Conservation (phyloP, 2,797 vertebrate species). For the Thripadectes ignobilis region DNA sequence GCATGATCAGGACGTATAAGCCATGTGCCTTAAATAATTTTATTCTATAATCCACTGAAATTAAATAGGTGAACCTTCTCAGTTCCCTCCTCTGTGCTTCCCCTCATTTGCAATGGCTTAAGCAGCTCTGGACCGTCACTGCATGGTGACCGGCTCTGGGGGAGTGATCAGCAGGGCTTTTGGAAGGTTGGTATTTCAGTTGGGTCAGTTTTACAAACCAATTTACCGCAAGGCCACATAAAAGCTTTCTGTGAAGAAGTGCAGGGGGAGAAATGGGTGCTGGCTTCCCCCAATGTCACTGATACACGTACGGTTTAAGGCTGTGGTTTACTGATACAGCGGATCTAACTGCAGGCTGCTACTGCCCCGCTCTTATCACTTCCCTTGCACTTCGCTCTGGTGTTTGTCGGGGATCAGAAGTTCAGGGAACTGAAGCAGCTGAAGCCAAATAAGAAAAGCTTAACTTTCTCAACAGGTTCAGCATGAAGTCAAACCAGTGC, state of each 20-base stretch:
- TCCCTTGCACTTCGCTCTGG: neutral
- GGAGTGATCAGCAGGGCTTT: neutral
- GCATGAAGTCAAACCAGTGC: neutral
- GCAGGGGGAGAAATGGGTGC: neutral
- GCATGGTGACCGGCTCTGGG: neutral
- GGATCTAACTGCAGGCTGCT: neutral
- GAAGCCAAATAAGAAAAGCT: constrained; percentile 8
- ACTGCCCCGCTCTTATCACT: neutral
- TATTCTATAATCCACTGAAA: neutral
- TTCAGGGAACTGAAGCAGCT: constrained; percentile 4
- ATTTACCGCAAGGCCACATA: neutral
- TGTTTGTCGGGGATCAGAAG: neutral
- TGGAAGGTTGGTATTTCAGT: neutral
- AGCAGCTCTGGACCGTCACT: neutral
- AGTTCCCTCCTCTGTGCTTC: neutral
- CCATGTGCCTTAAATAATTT: neutral
- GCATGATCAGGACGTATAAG: neutral
- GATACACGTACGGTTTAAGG: neutral
- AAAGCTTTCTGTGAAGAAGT: constrained; percentile 9
- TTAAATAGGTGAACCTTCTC: neutral
- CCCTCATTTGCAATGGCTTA: neutral
- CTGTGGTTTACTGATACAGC: constrained; percentile 41
- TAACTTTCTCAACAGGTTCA: constrained; percentile 7
- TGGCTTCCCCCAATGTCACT: neutral
- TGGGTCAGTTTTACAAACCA: constrained; percentile 9